Evolutionary conservation across 2,113 vertebrate genomes (phyloP).

Genomic region (Neodon shergylaensis): DNA sequence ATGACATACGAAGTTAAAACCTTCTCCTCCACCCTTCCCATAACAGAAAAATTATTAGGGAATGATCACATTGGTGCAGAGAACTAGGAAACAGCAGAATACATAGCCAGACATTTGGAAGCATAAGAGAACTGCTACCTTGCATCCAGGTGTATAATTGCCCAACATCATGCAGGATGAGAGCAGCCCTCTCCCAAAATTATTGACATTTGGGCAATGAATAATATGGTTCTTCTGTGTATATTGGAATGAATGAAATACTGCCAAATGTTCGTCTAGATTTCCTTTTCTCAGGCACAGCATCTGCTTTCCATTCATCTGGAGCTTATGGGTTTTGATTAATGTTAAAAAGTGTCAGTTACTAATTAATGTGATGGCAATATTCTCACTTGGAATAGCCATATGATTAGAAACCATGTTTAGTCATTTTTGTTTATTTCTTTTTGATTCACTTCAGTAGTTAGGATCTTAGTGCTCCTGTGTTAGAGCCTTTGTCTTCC

Average conservation of each 20-base stretch:
- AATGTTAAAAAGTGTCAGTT: neutral
- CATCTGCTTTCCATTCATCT: neutral
- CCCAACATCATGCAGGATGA: neutral
- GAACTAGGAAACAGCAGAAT: neutral
- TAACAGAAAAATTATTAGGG: neutral
- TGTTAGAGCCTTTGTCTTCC: neutral
- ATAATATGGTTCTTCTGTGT: neutral
- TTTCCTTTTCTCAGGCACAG: neutral
- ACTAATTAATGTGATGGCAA: neutral
- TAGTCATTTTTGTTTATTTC: neutral
- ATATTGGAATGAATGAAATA: neutral
- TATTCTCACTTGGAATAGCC: neutral
- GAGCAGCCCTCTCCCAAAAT: neutral
- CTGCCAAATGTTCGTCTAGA: neutral
- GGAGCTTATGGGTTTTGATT: neutral
- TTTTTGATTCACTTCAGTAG: neutral
- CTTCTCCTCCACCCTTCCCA: neutral
- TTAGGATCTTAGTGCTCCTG: neutral
- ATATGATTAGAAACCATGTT: neutral
- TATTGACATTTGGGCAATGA: neutral
- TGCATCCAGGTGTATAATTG: neutral
- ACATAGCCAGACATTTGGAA: neutral
- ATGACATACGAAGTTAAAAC: neutral
- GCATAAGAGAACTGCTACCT: neutral
- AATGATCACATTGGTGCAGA: neutral